Evolutionary conservation across 1,140 invertebrate genomes (phyloP).

Genomic region (Temnothorax nylanderi): DNA sequence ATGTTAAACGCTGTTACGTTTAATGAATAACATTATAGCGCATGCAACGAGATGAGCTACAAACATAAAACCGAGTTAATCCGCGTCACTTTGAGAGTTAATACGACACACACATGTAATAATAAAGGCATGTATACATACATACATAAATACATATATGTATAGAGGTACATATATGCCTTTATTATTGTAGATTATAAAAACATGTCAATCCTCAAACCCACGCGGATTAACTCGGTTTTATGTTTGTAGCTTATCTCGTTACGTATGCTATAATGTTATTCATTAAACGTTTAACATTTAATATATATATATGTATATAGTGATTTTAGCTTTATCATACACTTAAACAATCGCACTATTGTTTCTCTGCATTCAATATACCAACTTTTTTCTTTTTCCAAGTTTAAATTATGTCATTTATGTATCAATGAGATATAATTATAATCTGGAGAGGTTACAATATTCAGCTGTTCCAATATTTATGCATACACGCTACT

Average conservation of each 20-base stretch:
- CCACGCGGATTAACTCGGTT: background rate
- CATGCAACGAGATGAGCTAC: background rate
- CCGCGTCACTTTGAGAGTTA: background rate
- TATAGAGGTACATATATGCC: background rate
- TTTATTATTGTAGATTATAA: background rate
- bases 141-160: background rate
- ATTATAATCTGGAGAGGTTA: background rate
- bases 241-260: slow-evolving; percentile 20
- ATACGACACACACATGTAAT: background rate
- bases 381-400: background rate
- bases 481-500: background rate
- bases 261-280: background rate
- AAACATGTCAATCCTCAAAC: slow-evolving; percentile 5
- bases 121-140: background rate
- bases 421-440: background rate
- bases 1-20: slow-evolving; percentile 55
- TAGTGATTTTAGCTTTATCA: background rate
- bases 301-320: background rate
- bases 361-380: background rate
- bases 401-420: background rate
- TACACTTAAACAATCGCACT: background rate
- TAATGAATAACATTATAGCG: slow-evolving; percentile 33
- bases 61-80: slow-evolving; percentile 32
- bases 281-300: background rate
- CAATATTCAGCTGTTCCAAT: background rate